Base-by-base conservation (phyloP, 2,113 vertebrate species). In the Pycnonotus jocosus region DNA sequence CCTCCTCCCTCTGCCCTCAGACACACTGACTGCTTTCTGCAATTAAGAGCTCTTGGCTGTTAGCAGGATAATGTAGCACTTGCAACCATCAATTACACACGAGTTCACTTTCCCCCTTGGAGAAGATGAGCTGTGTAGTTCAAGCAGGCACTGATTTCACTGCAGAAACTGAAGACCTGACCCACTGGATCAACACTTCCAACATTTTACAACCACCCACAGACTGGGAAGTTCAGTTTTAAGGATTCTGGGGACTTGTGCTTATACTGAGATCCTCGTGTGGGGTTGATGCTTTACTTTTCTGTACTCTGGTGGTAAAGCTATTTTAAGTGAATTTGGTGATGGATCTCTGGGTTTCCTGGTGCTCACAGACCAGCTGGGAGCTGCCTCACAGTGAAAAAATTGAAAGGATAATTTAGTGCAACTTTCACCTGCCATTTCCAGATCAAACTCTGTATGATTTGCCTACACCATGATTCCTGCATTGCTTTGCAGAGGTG, bases 11-110 rank as follows among this genome's bases (percentile, higher is more conserved):
- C 44, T 90, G 35, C 58, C 66, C 76, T 92, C 8, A 25, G 86
- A 86, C 90, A 89, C 60, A 25, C 69, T 48, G 90, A 8, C 68
- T 90, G 60, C 86, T 68, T 78, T 92, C 72, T 94, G 86, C 92
- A 81, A 62, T 94, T 95, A 86, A n/a, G 74, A 88, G 47, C 51
- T 40, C 51, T 60, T 70, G 53, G 35, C 68, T 93, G 30, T 61
- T 68, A 62, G 40, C 76, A 88, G 50, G 47, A 30, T 90, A 40
- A 78, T 35, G 38, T 15, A 64, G 40, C 27, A 3, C 37, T 66
- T 70, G 42, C 35, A 91, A 51, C 35, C 51, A 24, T 35, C 81
- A 92, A 78, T 94, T 96, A 84, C 30, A 51, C 61, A 72, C 10
- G 6, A 78, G 72, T 88, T 90, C 68, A n/a, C 92, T 90, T 96